Base-by-base conservation (phyloP, 2,113 vertebrate species). In the Neoarius graeffei region DNA sequence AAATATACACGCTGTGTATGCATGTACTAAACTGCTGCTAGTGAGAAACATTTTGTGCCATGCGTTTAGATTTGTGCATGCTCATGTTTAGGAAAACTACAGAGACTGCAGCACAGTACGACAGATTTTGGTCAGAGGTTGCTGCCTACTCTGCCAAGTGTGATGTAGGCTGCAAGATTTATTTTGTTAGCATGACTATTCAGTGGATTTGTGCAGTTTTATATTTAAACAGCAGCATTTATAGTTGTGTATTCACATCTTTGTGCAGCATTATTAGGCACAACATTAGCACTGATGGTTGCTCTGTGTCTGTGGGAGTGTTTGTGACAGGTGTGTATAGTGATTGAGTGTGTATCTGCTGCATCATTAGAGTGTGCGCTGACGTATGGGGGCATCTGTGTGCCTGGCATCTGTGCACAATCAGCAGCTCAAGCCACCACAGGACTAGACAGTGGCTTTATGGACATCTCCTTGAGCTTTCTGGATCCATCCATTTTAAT, bases 311-410 rank as follows among this genome's bases (percentile, higher is more conserved):
- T 86, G 89, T 88, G 80, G 48, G 89, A 69, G 73, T 80, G 71
- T 84, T 66, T 81, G 85, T 85, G 86, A 90, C 87, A 91, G 80
- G 84, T 87, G 89, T 81, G 85, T 83, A 64, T 89, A 67, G 35
- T 91, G 89, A 91, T 88, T 79, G 89, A 88, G 85, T 81, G 81
- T 84, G 87, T 88, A 67, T 81, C 87, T 88, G 62, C 82, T 59
- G 88, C 84, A 89, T 91, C 90, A 85, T 92, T 89, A 91, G 89
- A 84, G 89, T 57, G 69, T 6, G 19, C 57, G 87, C 81, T 89
- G 91, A 89, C 88, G 81, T 90, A 89, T 88, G 30, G 87, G 59
- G 83, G 88, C 87, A 91, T 92, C 91, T 91, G 91, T 89, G 77
- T 64, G 80, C 57, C 69, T 88, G 87, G 87, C 89, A 93, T 89